Percentiles rank a stretch among this genome's conserved stretches.
Evolutionary conservation across 2,888 invertebrate genomes (phyloP).

Genomic region (Eulithis testata): DNA sequence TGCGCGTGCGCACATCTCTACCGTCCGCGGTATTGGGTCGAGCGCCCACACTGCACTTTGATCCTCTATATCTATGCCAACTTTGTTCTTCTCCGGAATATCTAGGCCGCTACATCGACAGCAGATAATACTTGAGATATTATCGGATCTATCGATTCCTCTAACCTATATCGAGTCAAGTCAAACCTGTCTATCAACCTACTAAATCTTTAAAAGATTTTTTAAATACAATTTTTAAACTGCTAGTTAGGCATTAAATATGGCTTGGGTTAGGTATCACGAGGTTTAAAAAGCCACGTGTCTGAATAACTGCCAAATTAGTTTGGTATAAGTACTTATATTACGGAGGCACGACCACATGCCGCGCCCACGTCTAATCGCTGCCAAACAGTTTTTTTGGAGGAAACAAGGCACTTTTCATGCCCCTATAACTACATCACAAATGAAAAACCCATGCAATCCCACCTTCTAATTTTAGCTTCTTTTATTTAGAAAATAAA

Average conservation of each 20-base stretch:
- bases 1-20: slow-evolving; percentile 69
- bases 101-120: slow-evolving; percentile 73
- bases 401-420: background rate
- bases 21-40: slow-evolving; percentile 78
- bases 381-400: background rate
- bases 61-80: slow-evolving; percentile 82
- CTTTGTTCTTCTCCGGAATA: slow-evolving; percentile 77
- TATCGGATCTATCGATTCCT: slow-evolving; percentile 55
- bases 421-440: background rate
- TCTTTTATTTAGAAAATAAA: background rate
- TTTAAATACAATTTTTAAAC: slow-evolving; percentile 8
- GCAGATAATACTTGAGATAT: slow-evolving; percentile 58
- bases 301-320: slow-evolving; percentile 46
- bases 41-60: slow-evolving; percentile 82
- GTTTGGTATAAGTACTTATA: slow-evolving; percentile 14
- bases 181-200: slow-evolving; percentile 12
- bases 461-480: background rate
- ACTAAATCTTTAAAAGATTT: slow-evolving; percentile 11
- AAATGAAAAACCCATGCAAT: background rate
- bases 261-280: slow-evolving; percentile 10
- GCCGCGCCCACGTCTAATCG: background rate
- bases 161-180: slow-evolving; percentile 37
- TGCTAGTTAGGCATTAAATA: slow-evolving; percentile 6
- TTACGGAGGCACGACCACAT: background rate
- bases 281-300: slow-evolving; percentile 36